Base-by-base conservation (phyloP, 2,797 vertebrate species). In the Dallia pectoralis region DNA sequence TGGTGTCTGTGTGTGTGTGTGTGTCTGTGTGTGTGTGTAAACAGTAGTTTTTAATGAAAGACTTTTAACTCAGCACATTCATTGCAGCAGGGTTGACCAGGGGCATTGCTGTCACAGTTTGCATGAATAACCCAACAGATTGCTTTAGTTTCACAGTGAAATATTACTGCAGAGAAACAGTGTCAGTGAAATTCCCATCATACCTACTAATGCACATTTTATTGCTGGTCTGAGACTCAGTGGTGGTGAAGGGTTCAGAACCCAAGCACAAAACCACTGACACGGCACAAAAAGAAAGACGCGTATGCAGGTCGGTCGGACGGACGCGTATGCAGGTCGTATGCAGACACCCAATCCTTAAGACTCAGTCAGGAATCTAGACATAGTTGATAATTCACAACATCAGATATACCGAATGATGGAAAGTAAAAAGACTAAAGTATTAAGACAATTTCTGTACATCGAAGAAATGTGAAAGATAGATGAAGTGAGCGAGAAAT, bases 11-110 rank as follows among this genome's bases (percentile, higher is more conserved):
- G n/a, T 25, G 22, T 49, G 2, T 22, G 40, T 47, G 15, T 78
- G 53, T 30, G 18, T 69, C 22, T 74, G 72, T 69, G 48, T 64
- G 70, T 78, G 63, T 73, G 73, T 83, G 67, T 81, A 73, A 84
- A 82, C 75, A 89, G 53, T 67, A 77, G 67, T 51, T 80, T 84
- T 89, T 87, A 90, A 89, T 91, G 87, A 87, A 83, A 83, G 87
- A 77, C 79, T 88, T 75, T 79, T 81, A 84, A 86, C 80, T 85
- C 81, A 78, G 75, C 80, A 87, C 80, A 85, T 81, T 84, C 84
- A 84, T 80, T 80, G 67, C 48, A 80, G 81, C 74, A 69, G 72
- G 76, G 80, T 75, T 44, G 33, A 84, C 85, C 80, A 62, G 72
- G 81, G 77, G 80, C 72, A 70, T 66, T 33, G 73, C 76, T 78